Evolutionary conservation across 2,888 invertebrate genomes (phyloP).

Genomic region (Lutraria lutraria): DNA sequence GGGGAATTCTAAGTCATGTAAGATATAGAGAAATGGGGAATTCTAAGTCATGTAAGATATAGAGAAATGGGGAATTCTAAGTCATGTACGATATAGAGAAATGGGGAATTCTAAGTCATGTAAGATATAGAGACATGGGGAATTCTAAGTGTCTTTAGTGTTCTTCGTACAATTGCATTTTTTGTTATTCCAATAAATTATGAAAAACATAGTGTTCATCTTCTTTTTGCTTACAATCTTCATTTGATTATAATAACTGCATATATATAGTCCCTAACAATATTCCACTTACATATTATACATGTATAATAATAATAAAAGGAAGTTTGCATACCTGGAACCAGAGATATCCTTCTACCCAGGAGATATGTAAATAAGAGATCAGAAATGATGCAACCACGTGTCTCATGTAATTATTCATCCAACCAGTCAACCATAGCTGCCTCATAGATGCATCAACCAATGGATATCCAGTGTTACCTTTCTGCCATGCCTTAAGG

Average conservation of each 20-base stretch:
- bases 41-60: constrained; percentile 73
- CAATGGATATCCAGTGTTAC: constrained; percentile 75
- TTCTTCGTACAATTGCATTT: no score
- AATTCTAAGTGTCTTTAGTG: not conserved
- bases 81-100: constrained; percentile 58
- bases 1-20: constrained; percentile 75
- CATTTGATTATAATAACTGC: no score
- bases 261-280: no score
- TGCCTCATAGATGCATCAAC: constrained; percentile 78
- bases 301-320: no score
- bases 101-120: constrained; percentile 69
- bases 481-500: constrained; percentile 77
- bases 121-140: no score
- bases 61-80: constrained; percentile 67
- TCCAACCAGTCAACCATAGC: constrained; percentile 77
- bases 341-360: constrained; percentile 77
- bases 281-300: no score
- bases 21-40: constrained; percentile 42
- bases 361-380: constrained; percentile 76
- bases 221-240: no score
- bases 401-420: constrained; percentile 78
- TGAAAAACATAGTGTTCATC: no score
- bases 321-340: constrained; percentile 70
- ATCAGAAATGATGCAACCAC: constrained; percentile 79
- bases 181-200: no score